Conservation (phyloP, 2,113 vertebrate species). For the Ivindomyrus marchei region DNA sequence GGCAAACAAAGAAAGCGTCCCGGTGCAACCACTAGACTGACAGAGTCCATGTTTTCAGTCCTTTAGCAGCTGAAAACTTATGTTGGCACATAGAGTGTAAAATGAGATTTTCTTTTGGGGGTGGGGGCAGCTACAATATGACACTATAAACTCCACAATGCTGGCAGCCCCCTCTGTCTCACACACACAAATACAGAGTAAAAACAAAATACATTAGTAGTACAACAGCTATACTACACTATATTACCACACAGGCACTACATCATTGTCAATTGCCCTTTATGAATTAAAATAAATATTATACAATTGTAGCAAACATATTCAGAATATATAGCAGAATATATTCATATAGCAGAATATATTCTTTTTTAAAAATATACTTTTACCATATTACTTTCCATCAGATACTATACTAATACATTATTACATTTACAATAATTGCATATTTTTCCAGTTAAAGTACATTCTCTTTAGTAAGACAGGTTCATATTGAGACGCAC, state of each 20-base stretch:
- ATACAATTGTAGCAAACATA: background rate
- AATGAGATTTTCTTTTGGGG: background rate
- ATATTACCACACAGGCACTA: background rate
- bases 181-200: background rate
- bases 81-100: background rate
- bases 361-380: background rate
- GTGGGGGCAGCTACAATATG: background rate
- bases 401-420: background rate
- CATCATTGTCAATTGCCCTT: background rate
- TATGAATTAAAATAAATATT: background rate
- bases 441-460: background rate
- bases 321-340: background rate
- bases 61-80: background rate
- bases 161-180: background rate
- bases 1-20: background rate
- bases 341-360: background rate
- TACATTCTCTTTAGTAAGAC: background rate
- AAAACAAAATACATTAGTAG: background rate
- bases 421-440: background rate
- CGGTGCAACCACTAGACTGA: background rate
- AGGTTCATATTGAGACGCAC: background rate
- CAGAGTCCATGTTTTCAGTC: background rate
- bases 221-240: background rate
- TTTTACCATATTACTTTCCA: background rate
- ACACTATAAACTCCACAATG: background rate